Conservation (phyloP, 2,888 invertebrate genomes). For the Heliconius ethilla region DNA sequence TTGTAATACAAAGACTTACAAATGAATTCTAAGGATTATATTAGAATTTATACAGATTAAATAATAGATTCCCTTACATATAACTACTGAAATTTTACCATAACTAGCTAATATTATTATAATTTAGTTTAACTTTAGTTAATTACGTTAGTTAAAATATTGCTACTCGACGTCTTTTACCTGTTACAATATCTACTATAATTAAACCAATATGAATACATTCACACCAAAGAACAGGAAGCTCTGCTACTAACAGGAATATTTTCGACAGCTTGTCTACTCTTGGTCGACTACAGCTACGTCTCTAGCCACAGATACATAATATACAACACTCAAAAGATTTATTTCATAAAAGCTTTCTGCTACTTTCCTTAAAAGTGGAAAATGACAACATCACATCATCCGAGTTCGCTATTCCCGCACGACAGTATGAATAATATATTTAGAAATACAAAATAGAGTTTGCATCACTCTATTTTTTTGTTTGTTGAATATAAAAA, state of each 20-base stretch:
- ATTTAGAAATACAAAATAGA: not conserved
- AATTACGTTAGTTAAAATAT: too few species aligned
- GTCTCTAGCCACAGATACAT: not conserved
- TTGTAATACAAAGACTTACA: too few species aligned
- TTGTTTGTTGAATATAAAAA: not conserved
- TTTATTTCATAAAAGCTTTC: slow-evolving; percentile 7
- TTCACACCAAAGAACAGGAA: not conserved
- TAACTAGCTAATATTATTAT: not conserved
- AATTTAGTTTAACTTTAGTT: too few species aligned
- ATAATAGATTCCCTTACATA: not conserved
- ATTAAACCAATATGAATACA: not conserved
- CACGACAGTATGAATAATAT: not conserved
- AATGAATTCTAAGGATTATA: not conserved
- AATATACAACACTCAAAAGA: not conserved
- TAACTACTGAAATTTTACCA: not conserved
- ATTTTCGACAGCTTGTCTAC: not conserved
- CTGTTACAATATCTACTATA: not conserved
- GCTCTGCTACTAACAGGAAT: not conserved
- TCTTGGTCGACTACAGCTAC: too few species aligned
- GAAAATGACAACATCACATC: not conserved
- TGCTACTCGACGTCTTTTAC: too few species aligned
- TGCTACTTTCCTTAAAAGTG: slow-evolving; percentile 3
- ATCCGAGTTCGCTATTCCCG: not conserved
- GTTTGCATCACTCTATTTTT: too few species aligned
- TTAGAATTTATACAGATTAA: not conserved